Evolutionary conservation across 2,113 vertebrate genomes (phyloP).

Genomic region (Sakesphorus luctuosus): DNA sequence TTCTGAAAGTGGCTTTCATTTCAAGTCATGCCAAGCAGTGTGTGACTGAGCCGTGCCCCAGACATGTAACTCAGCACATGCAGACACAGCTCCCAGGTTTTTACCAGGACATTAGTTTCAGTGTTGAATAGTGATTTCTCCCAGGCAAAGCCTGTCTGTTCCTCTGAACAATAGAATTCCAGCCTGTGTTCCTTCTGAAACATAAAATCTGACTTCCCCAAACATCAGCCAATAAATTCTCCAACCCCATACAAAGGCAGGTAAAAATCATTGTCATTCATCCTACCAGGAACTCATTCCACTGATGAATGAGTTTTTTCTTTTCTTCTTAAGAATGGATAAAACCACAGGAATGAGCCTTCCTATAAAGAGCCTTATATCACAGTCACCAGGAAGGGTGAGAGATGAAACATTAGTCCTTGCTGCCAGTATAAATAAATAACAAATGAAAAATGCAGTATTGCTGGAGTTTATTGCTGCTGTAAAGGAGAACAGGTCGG

Average conservation of each 20-base stretch:
- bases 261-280: neutral
- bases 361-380: neutral
- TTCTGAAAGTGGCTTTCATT: neutral
- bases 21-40: neutral
- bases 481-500: neutral
- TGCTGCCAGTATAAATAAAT: constrained; percentile 32
- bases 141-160: neutral
- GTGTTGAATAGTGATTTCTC: neutral
- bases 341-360: constrained; percentile 63
- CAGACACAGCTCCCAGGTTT: neutral
- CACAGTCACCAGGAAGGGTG: constrained; percentile 48
- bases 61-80: constrained; percentile 2
- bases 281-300: constrained; percentile 44
- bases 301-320: constrained; percentile 23
- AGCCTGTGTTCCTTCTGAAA: neutral
- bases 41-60: neutral
- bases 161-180: neutral
- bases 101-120: neutral
- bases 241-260: neutral
- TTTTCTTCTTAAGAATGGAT: constrained; percentile 43
- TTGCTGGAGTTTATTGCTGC: neutral
- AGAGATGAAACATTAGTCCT: constrained; percentile 43
- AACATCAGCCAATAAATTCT: neutral
- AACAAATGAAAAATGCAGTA: neutral
- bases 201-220: neutral